A percentile compares a stretch with the other conserved stretches of the same genome.
Evolutionary conservation across 2,797 vertebrate species (phyloP).

Genomic region (Pangasius djambal): DNA sequence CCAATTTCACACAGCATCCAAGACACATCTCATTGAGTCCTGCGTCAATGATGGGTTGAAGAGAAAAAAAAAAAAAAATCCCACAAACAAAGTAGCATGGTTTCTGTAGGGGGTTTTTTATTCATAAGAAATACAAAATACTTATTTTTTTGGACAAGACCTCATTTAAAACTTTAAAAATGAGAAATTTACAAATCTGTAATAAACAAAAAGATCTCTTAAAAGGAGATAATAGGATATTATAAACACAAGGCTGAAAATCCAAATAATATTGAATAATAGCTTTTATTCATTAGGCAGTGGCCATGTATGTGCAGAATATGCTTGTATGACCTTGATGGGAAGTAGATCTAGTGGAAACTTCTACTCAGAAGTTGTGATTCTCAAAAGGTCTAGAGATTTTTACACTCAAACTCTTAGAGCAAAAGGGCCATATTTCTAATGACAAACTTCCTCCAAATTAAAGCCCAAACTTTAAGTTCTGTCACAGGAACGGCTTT

Average conservation of each 20-base stretch:
- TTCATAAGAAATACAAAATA: conserved; percentile 27
- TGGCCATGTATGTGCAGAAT: not conserved
- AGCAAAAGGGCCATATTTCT: conserved; percentile 35
- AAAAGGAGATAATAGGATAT: not conserved
- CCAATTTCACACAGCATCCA: conserved; percentile 97
- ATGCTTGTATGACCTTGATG: conserved; percentile 19
- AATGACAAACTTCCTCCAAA: conserved; percentile 39
- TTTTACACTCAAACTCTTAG: conserved; percentile 20
- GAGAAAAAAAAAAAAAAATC: conserved; percentile 47
- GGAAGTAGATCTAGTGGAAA: conserved; percentile 13
- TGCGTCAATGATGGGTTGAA: conserved; percentile 77
- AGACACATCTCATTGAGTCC: conserved; percentile 96
- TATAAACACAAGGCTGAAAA: conserved; percentile 19
- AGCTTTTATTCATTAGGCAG: not conserved
- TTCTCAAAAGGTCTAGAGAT: conserved; percentile 2
- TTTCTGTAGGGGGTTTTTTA: conserved; percentile 74
- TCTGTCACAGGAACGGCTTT: conserved; percentile 57
- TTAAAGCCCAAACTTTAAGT: conserved; percentile 56
- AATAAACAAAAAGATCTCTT: not conserved
- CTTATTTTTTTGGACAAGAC: not conserved
- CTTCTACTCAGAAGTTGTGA: conserved; percentile 16
- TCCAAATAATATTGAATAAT: not conserved
- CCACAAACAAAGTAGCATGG: conserved; percentile 73
- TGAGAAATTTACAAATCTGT: not conserved
- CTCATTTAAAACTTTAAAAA: conserved; percentile 7